Conservation (phyloP, 2,888 invertebrate species). For the Himalopsyche kuldschensis region DNA sequence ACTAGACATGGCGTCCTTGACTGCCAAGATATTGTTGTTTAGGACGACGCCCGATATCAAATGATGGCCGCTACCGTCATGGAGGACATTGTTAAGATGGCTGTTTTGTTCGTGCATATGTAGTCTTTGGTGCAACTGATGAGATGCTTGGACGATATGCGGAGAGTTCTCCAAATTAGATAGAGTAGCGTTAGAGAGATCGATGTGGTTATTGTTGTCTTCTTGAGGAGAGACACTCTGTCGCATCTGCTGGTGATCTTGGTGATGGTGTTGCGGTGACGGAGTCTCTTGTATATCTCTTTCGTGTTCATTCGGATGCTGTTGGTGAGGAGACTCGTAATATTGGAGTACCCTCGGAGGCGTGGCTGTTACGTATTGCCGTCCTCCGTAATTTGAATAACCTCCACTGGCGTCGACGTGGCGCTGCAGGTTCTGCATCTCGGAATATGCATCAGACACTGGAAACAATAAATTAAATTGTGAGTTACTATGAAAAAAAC, state of each 20-base stretch:
- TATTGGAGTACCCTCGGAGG: conserved; percentile 15
- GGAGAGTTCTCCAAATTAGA: conserved; percentile 23
- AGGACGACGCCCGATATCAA: conserved; percentile 28
- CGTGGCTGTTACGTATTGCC: not conserved
- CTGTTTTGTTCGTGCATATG: not conserved
- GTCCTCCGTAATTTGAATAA: conserved; percentile 1
- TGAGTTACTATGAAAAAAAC: not conserved
- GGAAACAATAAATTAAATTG: not conserved
- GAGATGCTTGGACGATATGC: conserved; percentile 29
- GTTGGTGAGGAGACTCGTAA: conserved; percentile 41
- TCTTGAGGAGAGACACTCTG: conserved; percentile 28
- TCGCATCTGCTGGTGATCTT: conserved; percentile 39
- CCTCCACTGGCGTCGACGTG: conserved; percentile 11
- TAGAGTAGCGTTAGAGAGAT: conserved; percentile 25
- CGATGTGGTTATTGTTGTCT: conserved; percentile 25
- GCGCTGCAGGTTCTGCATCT: conserved; percentile 24
- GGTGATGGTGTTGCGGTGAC: conserved; percentile 39
- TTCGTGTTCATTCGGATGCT: conserved; percentile 10
- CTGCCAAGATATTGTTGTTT: conserved; percentile 36
- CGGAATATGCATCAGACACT: conserved; percentile 24
- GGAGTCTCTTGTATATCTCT: conserved; percentile 22
- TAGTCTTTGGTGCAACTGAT: conserved; percentile 15
- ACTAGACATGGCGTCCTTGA: conserved; percentile 41
- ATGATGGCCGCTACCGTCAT: conserved; percentile 22
- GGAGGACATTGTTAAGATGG: conserved; percentile 19